These are phyloP conservation scores for Drepanosiphum platanoidis DNA, from an alignment of 2,888 invertebrate species.

Conservation along the genomic window DNA sequence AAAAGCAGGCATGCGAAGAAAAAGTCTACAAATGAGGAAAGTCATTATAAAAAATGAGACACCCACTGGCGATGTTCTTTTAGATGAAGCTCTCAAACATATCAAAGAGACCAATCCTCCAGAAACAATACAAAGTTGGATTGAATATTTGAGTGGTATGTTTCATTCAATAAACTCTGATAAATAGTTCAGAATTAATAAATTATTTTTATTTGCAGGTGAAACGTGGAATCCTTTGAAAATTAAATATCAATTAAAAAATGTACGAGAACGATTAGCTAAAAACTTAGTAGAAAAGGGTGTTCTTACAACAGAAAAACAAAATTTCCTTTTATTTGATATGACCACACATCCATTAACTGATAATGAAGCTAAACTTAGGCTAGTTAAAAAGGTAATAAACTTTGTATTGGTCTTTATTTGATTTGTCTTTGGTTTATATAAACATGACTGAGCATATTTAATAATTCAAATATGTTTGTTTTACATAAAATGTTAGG, in stretches of 20 bases:
- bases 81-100: conserved; percentile 95
- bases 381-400: conserved; percentile 91
- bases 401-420: conserved; percentile 25
- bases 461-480: conserved; percentile 1
- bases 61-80: conserved; percentile 95
- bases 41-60: conserved; percentile 83
- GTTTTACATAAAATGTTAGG: conserved; percentile 70
- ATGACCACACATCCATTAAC: conserved; percentile 99
- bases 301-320: conserved; percentile 98
- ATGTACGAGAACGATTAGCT: conserved; percentile 97
- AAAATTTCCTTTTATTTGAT: conserved; percentile 98
- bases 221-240: conserved; percentile 99
- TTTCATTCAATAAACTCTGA: not conserved
- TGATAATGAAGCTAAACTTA: conserved; percentile 93
- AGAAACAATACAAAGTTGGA: conserved; percentile 98
- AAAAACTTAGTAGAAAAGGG: conserved; percentile 99
- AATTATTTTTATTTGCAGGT: conserved; percentile 71
- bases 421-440: not conserved
- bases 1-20: conserved; percentile 94
- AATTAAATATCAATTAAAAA: conserved; percentile 95
- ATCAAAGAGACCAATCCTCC: conserved; percentile 98
- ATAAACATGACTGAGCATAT: not conserved
- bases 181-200: not conserved
- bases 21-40: conserved; percentile 88
- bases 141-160: conserved; percentile 97